Evolutionary conservation across 2,888 invertebrate species (phyloP), one percentile per base, ranked within the genome.

Genomic region (Zaprionus bogoriensis): DNA sequence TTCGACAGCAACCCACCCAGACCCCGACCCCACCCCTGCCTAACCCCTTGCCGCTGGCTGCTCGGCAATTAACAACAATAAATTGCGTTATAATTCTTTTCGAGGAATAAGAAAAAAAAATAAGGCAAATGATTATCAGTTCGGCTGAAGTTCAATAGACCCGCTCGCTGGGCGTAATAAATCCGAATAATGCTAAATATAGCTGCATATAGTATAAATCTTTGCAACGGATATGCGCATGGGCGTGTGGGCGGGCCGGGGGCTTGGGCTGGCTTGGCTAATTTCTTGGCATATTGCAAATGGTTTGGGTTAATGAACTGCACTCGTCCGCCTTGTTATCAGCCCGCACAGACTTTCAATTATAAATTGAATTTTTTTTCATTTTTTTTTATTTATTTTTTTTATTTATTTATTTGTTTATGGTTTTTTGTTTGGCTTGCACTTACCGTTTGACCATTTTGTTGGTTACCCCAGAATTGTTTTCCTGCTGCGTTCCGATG

Each of bases 381-480:
- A 6, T 23, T 1, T 3, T 9, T 6, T n/a, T 14, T 12, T 20
- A 3, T 14, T 14, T 17, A 36, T 36, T 36, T n/a, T 3, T 17
- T 3, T 7, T 36, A 3, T 36, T 14, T 39, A 4, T 19, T 19
- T 39, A 23, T 12, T 23, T 42, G 5, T 17, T 23, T 30, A 32
- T 32, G 32, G 14, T 12, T 32, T 0, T n/a, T 14, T 25, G 10
- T 44, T 38, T 4, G 2, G 3, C 10, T 23, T 54, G 28, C 14
- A 89, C 91, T 88, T 82, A 91, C 91, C 91, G 90, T 88, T 91
- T 91, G 80, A 91, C 91, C 91, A 91, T 91, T 87, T 91, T 91
- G 89, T 89, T 89, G 87, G 89, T 90, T 89, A 89, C 89, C 87
- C 89, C 89, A 87, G 89, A 89, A 77, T 90, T 90, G 76, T 90